Conservation (phyloP, 2,888 invertebrate species). For the Periphyllus acericola region DNA sequence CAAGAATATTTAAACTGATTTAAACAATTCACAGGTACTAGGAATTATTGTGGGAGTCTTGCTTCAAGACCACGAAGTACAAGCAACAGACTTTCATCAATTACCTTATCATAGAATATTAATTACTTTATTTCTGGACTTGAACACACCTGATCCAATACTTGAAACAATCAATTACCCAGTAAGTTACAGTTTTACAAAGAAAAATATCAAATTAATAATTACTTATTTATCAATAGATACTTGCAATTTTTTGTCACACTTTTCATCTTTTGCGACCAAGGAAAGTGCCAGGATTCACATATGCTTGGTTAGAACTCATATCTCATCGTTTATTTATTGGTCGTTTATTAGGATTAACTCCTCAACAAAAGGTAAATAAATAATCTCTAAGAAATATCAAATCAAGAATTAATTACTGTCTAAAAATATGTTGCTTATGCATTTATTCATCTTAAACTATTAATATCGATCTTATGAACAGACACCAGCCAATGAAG, state of each 20-base stretch:
- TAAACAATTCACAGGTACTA: conserved; percentile 70
- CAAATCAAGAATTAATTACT: too few relatives aligned
- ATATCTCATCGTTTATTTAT: conserved; percentile 97
- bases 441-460: conserved; percentile 19
- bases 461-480: conserved; percentile 37
- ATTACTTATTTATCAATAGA: conserved; percentile 67
- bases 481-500: conserved; percentile 67
- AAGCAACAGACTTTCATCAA: conserved; percentile 91
- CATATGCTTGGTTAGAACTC: conserved; percentile 98
- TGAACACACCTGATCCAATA: conserved; percentile 92
- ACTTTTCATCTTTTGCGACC: conserved; percentile 93
- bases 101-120: conserved; percentile 97
- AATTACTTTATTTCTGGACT: conserved; percentile 94
- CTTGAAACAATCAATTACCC: conserved; percentile 93
- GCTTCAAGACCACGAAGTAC: conserved; percentile 94
- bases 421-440: not conserved
- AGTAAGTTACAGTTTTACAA: not conserved
- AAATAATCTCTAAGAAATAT: conserved; percentile 59
- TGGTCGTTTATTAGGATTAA: conserved; percentile 88
- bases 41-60: conserved; percentile 96
- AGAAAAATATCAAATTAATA: conserved; percentile 48
- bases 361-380: conserved; percentile 85
- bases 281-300: conserved; percentile 93
- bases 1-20: not conserved
- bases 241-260: conserved; percentile 95